Evolutionary conservation across 2,113 vertebrate species (phyloP), one percentile per base, ranked within the genome.

Genomic region (Phyllostomus hastatus): DNA sequence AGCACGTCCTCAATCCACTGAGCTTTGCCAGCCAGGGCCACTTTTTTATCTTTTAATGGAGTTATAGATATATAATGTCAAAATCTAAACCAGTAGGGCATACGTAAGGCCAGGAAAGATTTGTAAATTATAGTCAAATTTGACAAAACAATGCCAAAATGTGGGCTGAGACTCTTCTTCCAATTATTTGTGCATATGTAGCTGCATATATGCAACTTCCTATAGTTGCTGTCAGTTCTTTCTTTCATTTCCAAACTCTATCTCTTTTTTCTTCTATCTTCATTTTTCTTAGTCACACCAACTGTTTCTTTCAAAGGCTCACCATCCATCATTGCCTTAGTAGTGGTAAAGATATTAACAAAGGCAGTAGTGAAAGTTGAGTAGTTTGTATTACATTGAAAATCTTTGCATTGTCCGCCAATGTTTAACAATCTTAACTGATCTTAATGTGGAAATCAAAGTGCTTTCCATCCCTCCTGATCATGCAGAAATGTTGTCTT

Each of bases 371-470:
- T 95, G 61, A 79, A 94, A 95, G 50, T 91, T 75, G 54, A 35
- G 46, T 38, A 38, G 48, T 92, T 88, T 73, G 28, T 64, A 80
- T 90, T 90, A 52, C 28, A 78, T 73, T 76, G 82, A 94, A 96
- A 84, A 76, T 81, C 24, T 97, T 84, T 97, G 88, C 50, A 19
- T 16, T 88, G 11, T 66, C 87, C 88, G 80, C 50, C 75, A 92
- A 57, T 19, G 48, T 46, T 84, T 54, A 92, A 84, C 31, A 43
- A 76, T 94, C 57, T 9, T 61, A 78, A 69, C 33, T 64, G 90
- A 94, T 92, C 66, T 79, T 90, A 94, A 94, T 79, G 70, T 95
- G 84, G 67, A 95, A 80, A 95, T 95, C 83, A 94, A 70, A 88
- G 52, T 79, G 33, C 50, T 15, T 96, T 24, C 19, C 46, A 46